These are phyloP conservation scores for Dolichotis patagonum DNA, from an alignment of 2,113 vertebrate genomes.

Conservation along the genomic window DNA sequence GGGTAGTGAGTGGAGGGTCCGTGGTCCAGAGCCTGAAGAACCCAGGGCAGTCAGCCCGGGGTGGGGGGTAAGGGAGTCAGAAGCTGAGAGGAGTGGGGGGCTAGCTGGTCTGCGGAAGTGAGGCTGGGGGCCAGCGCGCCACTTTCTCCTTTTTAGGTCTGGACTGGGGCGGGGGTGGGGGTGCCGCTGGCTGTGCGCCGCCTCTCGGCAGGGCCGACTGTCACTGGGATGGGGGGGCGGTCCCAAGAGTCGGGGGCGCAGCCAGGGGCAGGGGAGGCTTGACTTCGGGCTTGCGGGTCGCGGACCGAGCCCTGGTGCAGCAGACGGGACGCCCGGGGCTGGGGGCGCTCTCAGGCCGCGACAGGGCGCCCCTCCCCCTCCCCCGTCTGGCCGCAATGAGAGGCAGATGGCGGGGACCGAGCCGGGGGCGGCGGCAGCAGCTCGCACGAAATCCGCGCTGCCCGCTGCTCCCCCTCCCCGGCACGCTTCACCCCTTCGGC, in stretches of 20 bases:
- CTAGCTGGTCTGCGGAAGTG: conserved; percentile 50
- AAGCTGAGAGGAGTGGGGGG: neutral
- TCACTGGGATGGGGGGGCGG: conserved; percentile 60
- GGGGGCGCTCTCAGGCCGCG: conserved; percentile 42
- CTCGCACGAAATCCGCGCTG: conserved; percentile 76
- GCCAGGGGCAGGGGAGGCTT: neutral
- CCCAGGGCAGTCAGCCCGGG: neutral
- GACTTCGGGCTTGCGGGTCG: neutral
- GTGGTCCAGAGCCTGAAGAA: neutral
- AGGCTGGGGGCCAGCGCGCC: conserved; percentile 73
- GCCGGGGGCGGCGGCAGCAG: conserved; percentile 82
- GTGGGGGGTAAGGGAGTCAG: neutral
- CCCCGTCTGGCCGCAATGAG: conserved; percentile 65
- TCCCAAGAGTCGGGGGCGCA: neutral
- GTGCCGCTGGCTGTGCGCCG: conserved; percentile 71
- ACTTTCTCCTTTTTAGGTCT: conserved; percentile 82
- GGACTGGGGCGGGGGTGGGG: conserved; percentile 78
- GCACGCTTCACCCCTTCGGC: conserved; percentile 47
- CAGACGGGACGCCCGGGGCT: neutral
- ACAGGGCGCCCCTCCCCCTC: conserved; percentile 57
- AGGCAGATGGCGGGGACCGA: conserved; percentile 75
- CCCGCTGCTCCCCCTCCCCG: conserved; percentile 44
- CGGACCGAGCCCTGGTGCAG: neutral
- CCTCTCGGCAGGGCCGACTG: conserved; percentile 65
- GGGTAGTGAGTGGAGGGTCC: neutral